These are phyloP conservation scores for Phyllotreta striolata DNA, from an alignment of 2,888 invertebrate genomes.

Conservation along the genomic window DNA sequence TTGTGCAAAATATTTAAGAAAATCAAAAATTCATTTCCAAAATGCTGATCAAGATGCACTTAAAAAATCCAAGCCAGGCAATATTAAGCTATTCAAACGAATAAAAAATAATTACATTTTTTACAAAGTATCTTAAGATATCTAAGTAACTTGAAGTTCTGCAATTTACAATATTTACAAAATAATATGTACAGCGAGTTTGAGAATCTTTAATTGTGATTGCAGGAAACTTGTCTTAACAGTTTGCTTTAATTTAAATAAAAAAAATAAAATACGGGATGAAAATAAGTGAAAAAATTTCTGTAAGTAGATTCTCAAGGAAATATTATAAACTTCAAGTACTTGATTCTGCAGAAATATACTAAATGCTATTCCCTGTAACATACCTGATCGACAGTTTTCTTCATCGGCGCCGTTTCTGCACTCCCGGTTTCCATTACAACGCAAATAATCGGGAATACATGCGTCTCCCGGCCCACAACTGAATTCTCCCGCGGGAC, in stretches of 20 bases:
- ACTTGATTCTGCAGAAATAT: neutral
- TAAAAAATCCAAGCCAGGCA: constrained; percentile 32
- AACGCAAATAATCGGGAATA: constrained; percentile 65
- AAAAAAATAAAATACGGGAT: too few species aligned
- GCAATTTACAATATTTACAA: constrained; percentile 20
- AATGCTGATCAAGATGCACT: constrained; percentile 37
- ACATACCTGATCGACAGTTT: constrained; percentile 32
- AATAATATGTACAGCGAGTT: constrained; percentile 4
- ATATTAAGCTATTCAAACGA: constrained; percentile 36
- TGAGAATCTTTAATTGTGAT: constrained; percentile 2
- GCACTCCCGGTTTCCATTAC: constrained; percentile 70
- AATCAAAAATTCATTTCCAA: constrained; percentile 30
- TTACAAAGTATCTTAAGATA: constrained; percentile 4
- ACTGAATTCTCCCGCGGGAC: constrained; percentile 62
- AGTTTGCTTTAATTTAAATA: too few species aligned
- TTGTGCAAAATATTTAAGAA: constrained; percentile 22
- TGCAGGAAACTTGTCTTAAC: too few species aligned
- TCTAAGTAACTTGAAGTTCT: constrained; percentile 24
- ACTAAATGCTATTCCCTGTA: neutral
- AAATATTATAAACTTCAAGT: too few species aligned
- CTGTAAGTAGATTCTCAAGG: too few species aligned
- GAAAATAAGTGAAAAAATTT: too few species aligned
- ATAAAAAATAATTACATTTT: constrained; percentile 22
- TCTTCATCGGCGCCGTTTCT: constrained; percentile 69
- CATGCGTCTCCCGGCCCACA: constrained; percentile 67